Evolutionary conservation across 2,797 vertebrate species (phyloP).

Genomic region (Poecile montanus): DNA sequence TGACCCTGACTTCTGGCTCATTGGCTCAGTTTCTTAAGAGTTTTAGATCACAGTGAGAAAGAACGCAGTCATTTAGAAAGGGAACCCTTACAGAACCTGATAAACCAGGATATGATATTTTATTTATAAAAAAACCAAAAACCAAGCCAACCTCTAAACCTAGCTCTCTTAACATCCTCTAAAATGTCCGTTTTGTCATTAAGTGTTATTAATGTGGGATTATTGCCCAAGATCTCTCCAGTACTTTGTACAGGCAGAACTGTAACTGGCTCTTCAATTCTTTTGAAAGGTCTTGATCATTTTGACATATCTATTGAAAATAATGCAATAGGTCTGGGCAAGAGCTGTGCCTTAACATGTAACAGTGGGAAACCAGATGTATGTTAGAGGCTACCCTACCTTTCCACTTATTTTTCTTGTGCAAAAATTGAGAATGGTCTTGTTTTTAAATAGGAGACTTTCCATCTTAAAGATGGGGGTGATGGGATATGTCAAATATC

Average conservation of each 20-base stretch:
- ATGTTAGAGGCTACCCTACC: neutral
- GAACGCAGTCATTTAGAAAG: neutral
- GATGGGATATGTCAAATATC: neutral
- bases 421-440: neutral
- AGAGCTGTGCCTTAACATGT: neutral
- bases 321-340: neutral
- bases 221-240: neutral
- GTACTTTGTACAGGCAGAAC: neutral
- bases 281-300: neutral
- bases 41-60: conserved; percentile 40
- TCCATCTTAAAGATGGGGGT: neutral
- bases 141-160: neutral
- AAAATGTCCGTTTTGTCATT: neutral
- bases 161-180: neutral
- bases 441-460: neutral
- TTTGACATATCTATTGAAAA: neutral
- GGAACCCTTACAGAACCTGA: neutral
- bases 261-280: neutral
- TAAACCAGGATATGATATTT: neutral
- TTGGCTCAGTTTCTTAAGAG: conserved; percentile 54
- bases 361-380: neutral
- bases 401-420: neutral
- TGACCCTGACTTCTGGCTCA: conserved; percentile 54
- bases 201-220: neutral
- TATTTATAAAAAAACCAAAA: neutral